These are phyloP conservation scores for Carassius carassius DNA, from an alignment of 2,113 vertebrate species.

Conservation along the genomic window DNA sequence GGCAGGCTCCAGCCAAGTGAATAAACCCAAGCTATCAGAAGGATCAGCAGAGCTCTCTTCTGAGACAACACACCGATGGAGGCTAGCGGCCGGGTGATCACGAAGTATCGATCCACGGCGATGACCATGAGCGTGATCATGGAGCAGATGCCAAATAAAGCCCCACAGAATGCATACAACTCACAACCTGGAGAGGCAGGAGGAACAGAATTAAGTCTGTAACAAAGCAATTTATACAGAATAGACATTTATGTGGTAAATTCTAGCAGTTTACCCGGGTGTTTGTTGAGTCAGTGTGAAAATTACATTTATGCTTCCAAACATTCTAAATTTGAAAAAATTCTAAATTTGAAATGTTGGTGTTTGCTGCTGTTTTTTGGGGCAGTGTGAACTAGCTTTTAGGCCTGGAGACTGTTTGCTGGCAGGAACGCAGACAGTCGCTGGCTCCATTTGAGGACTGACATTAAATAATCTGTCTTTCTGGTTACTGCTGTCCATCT, in stretches of 20 bases:
- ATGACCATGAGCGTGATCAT: conserved; percentile 95
- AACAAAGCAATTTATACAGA: neutral
- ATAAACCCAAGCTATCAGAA: conserved; percentile 87
- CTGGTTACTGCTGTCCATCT: neutral
- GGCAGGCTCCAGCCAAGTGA: conserved; percentile 92
- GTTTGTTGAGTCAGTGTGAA: too few relatives aligned
- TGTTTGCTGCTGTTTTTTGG: neutral
- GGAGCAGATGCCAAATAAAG: conserved; percentile 93
- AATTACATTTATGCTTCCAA: neutral
- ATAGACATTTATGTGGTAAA: neutral
- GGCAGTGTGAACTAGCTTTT: neutral
- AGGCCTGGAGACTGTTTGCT: neutral
- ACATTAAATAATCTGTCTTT: neutral
- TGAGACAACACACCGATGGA: conserved; percentile 85
- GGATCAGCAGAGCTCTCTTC: conserved; percentile 81
- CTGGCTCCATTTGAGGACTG: neutral
- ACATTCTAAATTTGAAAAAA: neutral
- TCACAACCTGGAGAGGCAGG: conserved; percentile 80
- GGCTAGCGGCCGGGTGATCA: conserved; percentile 90
- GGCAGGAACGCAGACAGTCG: neutral
- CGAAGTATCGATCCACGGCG: conserved; percentile 91
- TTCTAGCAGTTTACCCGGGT: too few relatives aligned
- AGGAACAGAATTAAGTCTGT: neutral
- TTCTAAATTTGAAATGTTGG: neutral
- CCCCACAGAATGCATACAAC: conserved; percentile 95